Conservation (phyloP, 2,797 vertebrate species). For the Hydrolagus colliei region DNA sequence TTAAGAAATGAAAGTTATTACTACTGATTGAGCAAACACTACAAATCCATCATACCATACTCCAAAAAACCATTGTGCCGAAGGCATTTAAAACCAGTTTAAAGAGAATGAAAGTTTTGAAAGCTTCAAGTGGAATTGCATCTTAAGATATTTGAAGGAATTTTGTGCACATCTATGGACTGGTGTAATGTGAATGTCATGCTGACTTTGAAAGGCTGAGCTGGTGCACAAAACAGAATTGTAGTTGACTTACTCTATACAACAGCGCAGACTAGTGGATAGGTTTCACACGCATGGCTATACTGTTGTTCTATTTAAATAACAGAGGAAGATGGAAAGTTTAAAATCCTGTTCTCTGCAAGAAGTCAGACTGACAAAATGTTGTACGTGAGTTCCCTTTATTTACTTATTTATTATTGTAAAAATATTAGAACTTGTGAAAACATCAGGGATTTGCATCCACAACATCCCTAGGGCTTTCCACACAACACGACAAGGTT, state of each 20-base stretch:
- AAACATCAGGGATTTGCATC: background rate
- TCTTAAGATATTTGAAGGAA: background rate
- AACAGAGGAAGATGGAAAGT: background rate
- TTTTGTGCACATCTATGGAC: background rate
- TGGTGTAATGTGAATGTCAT: background rate
- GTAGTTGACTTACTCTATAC: conserved; percentile 43
- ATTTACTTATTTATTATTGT: background rate
- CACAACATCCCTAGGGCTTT: background rate
- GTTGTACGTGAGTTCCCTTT: no score
- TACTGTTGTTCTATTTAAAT: background rate
- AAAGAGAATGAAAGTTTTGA: background rate
- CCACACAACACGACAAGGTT: background rate
- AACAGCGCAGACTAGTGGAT: conserved; percentile 84
- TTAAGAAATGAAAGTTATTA: background rate
- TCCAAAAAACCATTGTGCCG: background rate
- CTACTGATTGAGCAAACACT: background rate
- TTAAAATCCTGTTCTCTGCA: background rate
- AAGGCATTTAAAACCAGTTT: background rate
- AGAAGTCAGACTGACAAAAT: background rate
- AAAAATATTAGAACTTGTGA: background rate
- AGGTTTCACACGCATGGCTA: background rate
- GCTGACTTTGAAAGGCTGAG: background rate
- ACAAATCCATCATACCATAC: background rate
- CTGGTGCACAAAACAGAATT: background rate
- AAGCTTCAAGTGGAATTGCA: background rate